These are phyloP conservation scores for Lycorma delicatula DNA, from an alignment of 1,140 invertebrate species.

Conservation along the genomic window DNA sequence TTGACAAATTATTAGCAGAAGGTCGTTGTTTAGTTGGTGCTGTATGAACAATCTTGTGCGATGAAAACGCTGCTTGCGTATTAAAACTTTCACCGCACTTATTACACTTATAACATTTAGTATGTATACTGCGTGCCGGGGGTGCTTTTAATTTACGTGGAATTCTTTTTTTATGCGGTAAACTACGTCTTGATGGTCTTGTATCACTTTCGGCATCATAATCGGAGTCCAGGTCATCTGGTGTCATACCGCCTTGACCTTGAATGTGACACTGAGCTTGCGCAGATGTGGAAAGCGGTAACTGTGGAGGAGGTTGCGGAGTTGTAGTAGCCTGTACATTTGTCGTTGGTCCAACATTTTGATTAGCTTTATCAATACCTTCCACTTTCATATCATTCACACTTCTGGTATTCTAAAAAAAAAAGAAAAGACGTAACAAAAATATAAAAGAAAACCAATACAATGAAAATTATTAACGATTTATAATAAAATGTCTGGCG, in stretches of 20 bases:
- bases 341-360: too few species aligned
- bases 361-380: too few species aligned
- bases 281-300: not conserved
- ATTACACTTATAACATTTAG: slow-evolving; percentile 36
- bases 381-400: too few species aligned
- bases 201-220: slow-evolving; percentile 28
- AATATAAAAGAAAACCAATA: too few species aligned
- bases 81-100: slow-evolving; percentile 37
- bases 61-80: slow-evolving; percentile 29
- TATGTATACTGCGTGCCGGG: slow-evolving; percentile 23
- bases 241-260: too few species aligned
- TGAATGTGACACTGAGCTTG: too few species aligned
- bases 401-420: too few species aligned
- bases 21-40: not conserved
- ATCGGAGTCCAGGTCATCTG: slow-evolving; percentile 27
- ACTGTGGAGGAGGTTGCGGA: not conserved
- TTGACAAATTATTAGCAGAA: not conserved
- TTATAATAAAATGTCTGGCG: too few species aligned
- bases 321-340: not conserved
- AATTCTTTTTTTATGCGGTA: slow-evolving; percentile 58
- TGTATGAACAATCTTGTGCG: slow-evolving; percentile 24
- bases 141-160: slow-evolving; percentile 48
- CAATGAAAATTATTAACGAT: too few species aligned
- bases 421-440: too few species aligned
- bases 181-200: slow-evolving; percentile 44